phyloP scores from a whole-genome alignment of 2,888 invertebrate genomes.

The Cerceris rybyensis region DNA sequence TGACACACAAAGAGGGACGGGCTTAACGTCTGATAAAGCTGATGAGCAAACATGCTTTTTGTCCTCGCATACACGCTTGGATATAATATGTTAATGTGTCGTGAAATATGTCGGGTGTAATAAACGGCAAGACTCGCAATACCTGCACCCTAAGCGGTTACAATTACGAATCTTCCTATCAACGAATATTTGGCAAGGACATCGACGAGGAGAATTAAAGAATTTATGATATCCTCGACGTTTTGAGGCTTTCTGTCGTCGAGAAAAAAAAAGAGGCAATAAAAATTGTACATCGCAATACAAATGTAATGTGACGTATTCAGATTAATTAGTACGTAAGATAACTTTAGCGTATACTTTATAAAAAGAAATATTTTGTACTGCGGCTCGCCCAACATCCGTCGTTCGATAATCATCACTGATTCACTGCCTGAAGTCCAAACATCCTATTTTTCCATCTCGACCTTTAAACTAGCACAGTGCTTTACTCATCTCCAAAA shows the following conservation, averaged over 20 bases:
- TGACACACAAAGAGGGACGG: constrained; percentile 72
- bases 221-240: constrained; percentile 13
- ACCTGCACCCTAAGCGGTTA: neutral
- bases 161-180: neutral
- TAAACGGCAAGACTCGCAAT: constrained; percentile 46
- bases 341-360: too few relatives aligned
- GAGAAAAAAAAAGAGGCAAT: neutral
- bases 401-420: too few relatives aligned
- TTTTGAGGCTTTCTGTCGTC: constrained; percentile 3
- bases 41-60: constrained; percentile 75
- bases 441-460: too few relatives aligned
- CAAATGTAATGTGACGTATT: too few relatives aligned
- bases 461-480: too few relatives aligned
- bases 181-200: too few relatives aligned
- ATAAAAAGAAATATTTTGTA: too few relatives aligned
- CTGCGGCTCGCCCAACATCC: too few relatives aligned
- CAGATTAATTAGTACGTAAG: too few relatives aligned
- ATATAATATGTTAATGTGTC: constrained; percentile 73
- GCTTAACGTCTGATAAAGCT: constrained; percentile 75
- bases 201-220: too few relatives aligned
- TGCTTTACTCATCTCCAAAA: too few relatives aligned
- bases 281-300: neutral
- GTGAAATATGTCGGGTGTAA: constrained; percentile 67
- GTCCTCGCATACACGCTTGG: constrained; percentile 57
- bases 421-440: too few relatives aligned